A percentile compares a stretch with the other conserved stretches of the same genome.
phyloP scores from a whole-genome alignment of 1,140 invertebrate species.

The Diorhabda elongata region DNA sequence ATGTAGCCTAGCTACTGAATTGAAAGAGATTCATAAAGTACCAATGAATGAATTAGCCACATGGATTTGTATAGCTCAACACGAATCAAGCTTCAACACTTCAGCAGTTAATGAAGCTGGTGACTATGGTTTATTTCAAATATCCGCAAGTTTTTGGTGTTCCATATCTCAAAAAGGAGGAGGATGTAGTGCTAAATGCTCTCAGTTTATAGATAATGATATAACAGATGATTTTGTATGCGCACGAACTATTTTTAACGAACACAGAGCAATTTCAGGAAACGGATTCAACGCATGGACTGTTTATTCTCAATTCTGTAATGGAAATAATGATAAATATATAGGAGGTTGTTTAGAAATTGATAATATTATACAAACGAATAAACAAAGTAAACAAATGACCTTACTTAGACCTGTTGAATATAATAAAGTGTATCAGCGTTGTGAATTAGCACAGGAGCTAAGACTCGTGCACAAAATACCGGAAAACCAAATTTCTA shows the following conservation, averaged over 20 bases:
- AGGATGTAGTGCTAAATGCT: slow-evolving; percentile 58
- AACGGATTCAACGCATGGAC: slow-evolving; percentile 71
- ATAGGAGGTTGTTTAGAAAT: slow-evolving; percentile 46
- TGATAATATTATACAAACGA: background rate
- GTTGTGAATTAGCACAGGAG: slow-evolving; percentile 65
- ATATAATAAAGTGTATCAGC: slow-evolving; percentile 55
- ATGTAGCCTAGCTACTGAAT: slow-evolving; percentile 64
- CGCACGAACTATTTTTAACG: slow-evolving; percentile 56
- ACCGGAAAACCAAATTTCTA: slow-evolving; percentile 56
- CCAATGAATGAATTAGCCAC: slow-evolving; percentile 57
- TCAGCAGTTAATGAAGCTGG: slow-evolving; percentile 60
- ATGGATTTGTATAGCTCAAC: slow-evolving; percentile 72
- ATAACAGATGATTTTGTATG: slow-evolving; percentile 65
- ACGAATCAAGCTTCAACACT: slow-evolving; percentile 69
- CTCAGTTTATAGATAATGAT: slow-evolving; percentile 58
- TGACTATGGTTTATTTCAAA: slow-evolving; percentile 72
- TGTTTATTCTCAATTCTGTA: slow-evolving; percentile 55
- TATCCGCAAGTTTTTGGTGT: slow-evolving; percentile 67
- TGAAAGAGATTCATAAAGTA: slow-evolving; percentile 54
- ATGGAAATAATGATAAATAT: slow-evolving; percentile 40
- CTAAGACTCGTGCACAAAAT: slow-evolving; percentile 54
- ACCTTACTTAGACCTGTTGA: background rate
- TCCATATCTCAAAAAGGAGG: slow-evolving; percentile 54
- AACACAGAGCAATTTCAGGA: slow-evolving; percentile 59
- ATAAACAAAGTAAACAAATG: background rate